These are phyloP conservation scores for Girardinus metallicus DNA, from an alignment of 2,797 vertebrate species.

Conservation along the genomic window DNA sequence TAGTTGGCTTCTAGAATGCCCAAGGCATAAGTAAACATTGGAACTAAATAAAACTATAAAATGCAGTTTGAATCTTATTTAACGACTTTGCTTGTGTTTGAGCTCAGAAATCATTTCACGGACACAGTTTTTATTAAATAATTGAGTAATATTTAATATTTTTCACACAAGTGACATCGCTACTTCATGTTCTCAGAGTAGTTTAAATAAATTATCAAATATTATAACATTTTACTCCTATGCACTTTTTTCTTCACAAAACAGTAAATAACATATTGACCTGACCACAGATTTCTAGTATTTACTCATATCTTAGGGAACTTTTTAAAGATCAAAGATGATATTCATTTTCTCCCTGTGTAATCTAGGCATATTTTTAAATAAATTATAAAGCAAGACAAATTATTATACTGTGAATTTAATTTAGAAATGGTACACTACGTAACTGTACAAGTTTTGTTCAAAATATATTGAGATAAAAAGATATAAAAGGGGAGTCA, in stretches of 20 bases:
- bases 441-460: not conserved
- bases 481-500: not conserved
- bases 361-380: not conserved
- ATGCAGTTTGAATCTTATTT: too few relatives aligned
- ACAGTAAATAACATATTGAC: not conserved
- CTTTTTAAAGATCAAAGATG: not conserved
- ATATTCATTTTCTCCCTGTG: not conserved
- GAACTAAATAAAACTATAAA: not conserved
- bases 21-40: not conserved
- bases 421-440: not conserved
- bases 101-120: too few relatives aligned
- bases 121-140: too few relatives aligned
- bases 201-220: not conserved
- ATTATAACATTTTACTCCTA: not conserved
- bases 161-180: not conserved
- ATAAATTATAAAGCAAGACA: not conserved
- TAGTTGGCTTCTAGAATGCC: not conserved
- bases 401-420: not conserved
- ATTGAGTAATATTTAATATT: not conserved
- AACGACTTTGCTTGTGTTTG: too few relatives aligned
- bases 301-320: not conserved
- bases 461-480: not conserved
- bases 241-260: not conserved
- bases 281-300: not conserved
- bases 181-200: not conserved